Percentiles rank a stretch among this genome's conserved stretches.
Evolutionary conservation across 2,888 invertebrate genomes (phyloP).

Genomic region (Micoletzkya japonica): DNA sequence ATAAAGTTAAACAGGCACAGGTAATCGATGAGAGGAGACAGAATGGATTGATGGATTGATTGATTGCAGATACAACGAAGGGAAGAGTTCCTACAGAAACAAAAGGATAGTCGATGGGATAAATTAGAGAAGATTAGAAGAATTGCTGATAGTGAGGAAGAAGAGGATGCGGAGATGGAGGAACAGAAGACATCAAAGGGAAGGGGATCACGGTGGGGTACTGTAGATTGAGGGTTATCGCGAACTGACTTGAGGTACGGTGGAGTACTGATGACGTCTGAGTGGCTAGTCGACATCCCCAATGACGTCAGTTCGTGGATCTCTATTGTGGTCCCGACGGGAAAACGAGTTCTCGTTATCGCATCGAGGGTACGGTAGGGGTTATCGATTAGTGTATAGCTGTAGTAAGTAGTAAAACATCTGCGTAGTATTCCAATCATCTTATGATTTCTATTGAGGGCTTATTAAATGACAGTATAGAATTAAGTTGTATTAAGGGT

Average conservation of each 20-base stretch:
- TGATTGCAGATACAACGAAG: slow-evolving; percentile 45
- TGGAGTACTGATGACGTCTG: slow-evolving; percentile 79
- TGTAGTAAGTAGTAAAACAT: no score
- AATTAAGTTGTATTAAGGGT: slow-evolving; percentile 68
- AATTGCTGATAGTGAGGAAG: slow-evolving; percentile 29
- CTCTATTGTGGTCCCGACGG: slow-evolving; percentile 78
- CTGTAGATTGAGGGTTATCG: not conserved
- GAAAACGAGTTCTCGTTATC: slow-evolving; percentile 80
- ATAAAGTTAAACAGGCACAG: slow-evolving; percentile 23
- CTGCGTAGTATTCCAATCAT: no score
- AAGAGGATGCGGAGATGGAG: slow-evolving; percentile 5
- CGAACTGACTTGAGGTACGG: slow-evolving; percentile 30
- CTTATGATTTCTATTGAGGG: no score
- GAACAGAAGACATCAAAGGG: not conserved
- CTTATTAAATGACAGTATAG: not conserved
- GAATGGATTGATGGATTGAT: not conserved
- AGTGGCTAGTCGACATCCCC: slow-evolving; percentile 89
- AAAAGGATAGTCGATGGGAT: slow-evolving; percentile 31
- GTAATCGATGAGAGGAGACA: not conserved
- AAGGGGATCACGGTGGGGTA: not conserved
- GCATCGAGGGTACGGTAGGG: slow-evolving; percentile 74
- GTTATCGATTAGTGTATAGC: no score
- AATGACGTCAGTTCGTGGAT: slow-evolving; percentile 67
- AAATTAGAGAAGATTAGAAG: slow-evolving; percentile 27
- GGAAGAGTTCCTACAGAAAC: slow-evolving; percentile 43